Base-by-base conservation (phyloP, 2,113 vertebrate genomes). In the Phylloscopus trochiloides region DNA sequence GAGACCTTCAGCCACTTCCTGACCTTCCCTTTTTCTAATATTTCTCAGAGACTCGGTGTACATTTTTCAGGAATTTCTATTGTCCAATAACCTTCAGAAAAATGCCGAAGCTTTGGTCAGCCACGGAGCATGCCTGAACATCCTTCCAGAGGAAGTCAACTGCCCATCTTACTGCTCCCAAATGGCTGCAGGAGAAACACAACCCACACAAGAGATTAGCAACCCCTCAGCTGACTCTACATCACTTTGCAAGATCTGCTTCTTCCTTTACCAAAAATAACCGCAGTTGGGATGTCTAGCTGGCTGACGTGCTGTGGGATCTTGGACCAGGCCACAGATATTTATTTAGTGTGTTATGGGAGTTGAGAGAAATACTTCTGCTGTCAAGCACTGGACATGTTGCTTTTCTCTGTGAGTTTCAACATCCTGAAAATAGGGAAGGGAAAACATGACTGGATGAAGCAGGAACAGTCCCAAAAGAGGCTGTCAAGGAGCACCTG, bases 121-220 rank as follows among this genome's bases (percentile, higher is more conserved):
- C 75, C 78, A 83, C 5, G 0, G 67, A 92, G 59, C 71, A 70
- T 90, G 88, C 80, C 95, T 55, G 68, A 93, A 86, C 79, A 95
- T 94, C 91, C 89, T 94, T 92, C 88, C 75, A 92, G 88, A 96
- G 96, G 95, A 97, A 97, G 82, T 80, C 70, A 94, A 94, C 93
- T 94, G 92, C 90, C 81, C 90, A 74, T 96, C 81, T 47, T 24
- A 93, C 83, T 74, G 92, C 71, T 96, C 88, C 90, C 93, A 90
- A 71, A 93, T 6, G 75, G 78, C 80, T 83, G 43, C 83, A 92
- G 83, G 51, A 97, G 95, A 95, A 94, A 94, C 75, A 94, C 95
- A 91, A 77, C 94, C 95, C 94, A 97, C 96, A 3, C 95, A 90
- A 78, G 88, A 97, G 92, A 97, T 95, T 83, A 97, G 93, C 96